phyloP scores from a whole-genome alignment of 2,113 vertebrate species.

The Chionis minor region DNA sequence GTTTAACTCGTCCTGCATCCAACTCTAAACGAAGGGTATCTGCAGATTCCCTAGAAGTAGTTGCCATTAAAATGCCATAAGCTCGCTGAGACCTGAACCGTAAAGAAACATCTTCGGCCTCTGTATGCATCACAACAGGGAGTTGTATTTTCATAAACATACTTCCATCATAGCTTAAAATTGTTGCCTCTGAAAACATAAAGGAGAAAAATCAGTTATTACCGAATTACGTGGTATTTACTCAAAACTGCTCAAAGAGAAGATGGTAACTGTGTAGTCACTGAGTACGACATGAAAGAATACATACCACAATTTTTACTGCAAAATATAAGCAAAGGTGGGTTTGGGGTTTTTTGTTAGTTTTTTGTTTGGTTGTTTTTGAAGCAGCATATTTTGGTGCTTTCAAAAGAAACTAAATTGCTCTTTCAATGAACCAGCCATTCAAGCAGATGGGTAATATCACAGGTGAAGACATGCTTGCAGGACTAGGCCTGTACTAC shows the following conservation, averaged over 20 bases:
- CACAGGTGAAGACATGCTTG: background rate
- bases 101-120: conserved; percentile 93
- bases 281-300: background rate
- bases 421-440: background rate
- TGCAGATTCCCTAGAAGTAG: conserved; percentile 92
- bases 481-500: background rate
- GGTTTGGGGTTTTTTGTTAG: background rate
- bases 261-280: background rate
- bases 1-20: conserved; percentile 92
- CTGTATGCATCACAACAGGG: conserved; percentile 95
- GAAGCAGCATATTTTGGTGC: background rate
- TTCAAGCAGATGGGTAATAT: background rate
- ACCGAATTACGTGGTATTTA: background rate
- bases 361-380: too few species aligned
- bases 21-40: conserved; percentile 94
- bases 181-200: conserved; percentile 85
- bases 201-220: background rate
- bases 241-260: background rate
- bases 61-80: conserved; percentile 96
- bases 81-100: conserved; percentile 93
- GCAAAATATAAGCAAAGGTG: background rate
- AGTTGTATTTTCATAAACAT: conserved; percentile 99
- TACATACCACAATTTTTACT: background rate
- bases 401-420: background rate
- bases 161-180: conserved; percentile 96